Percentiles rank a stretch among this genome's conserved stretches.
These are phyloP conservation scores for human (Homo sapiens) DNA, from an alignment of 2,113 vertebrate genomes.

Conservation along the genomic window GRCh38 chr1:165417001-165417500, in stretches of 20 bases:
- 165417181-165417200: conserved; percentile 99
- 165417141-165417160: conserved; percentile 97
- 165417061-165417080: conserved; percentile 99
- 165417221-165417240: conserved; percentile 77
- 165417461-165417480: not conserved
- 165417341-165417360: too few species aligned
- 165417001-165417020: not conserved
- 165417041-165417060: conserved; percentile 98
- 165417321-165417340: too few species aligned
- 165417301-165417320: not conserved
- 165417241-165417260: not conserved
- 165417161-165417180: conserved; percentile 97
- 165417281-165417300: not conserved
- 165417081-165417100: conserved; percentile 99
- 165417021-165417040: conserved; percentile 76
- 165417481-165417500: not conserved
- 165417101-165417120: conserved; percentile 96
- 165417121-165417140: conserved; percentile 97
- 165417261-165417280: not conserved
- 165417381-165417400: not conserved
- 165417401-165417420: rapidly evolving
- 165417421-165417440: too few species aligned
- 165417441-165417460: not conserved
- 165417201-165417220: conserved; percentile 98
- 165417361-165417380: not conserved